A percentile compares a stretch with the other conserved stretches of the same genome.
Evolutionary conservation across 2,797 vertebrate species (phyloP).

Genomic region (Pantherophis vulpinus): DNA sequence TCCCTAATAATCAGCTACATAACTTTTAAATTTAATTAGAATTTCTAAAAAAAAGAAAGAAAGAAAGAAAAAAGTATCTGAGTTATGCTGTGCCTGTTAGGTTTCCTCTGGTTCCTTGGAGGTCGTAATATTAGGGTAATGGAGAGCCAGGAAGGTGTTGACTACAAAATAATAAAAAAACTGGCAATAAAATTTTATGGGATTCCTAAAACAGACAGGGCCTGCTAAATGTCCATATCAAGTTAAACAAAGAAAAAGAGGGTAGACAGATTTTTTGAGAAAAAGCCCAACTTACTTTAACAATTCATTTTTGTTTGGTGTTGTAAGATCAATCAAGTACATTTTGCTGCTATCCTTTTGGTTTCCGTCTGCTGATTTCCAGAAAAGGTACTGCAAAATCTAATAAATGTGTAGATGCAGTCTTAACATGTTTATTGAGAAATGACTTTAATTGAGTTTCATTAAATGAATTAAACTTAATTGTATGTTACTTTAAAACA

Average conservation of each 20-base stretch:
- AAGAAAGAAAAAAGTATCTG: conserved; percentile 45
- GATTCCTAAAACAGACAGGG: conserved; percentile 36
- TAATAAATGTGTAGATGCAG: rapidly evolving
- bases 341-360: background rate
- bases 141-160: conserved; percentile 46
- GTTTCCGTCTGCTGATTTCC: background rate
- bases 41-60: conserved; percentile 33
- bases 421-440: background rate
- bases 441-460: background rate
- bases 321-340: background rate
- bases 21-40: conserved; percentile 59
- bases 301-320: background rate
- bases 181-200: conserved; percentile 46
- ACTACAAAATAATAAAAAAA: background rate
- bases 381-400: background rate
- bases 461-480: background rate
- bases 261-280: background rate
- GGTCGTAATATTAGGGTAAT: conserved; percentile 38
- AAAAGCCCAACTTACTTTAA: background rate
- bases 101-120: conserved; percentile 45
- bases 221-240: conserved; percentile 40
- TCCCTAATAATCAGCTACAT: conserved; percentile 35
- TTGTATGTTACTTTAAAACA: background rate
- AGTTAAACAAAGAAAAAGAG: conserved; percentile 5
- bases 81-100: conserved; percentile 41